These are phyloP conservation scores for Emydocephalus ijimae DNA, from an alignment of 2,113 vertebrate species.

Conservation along the genomic window DNA sequence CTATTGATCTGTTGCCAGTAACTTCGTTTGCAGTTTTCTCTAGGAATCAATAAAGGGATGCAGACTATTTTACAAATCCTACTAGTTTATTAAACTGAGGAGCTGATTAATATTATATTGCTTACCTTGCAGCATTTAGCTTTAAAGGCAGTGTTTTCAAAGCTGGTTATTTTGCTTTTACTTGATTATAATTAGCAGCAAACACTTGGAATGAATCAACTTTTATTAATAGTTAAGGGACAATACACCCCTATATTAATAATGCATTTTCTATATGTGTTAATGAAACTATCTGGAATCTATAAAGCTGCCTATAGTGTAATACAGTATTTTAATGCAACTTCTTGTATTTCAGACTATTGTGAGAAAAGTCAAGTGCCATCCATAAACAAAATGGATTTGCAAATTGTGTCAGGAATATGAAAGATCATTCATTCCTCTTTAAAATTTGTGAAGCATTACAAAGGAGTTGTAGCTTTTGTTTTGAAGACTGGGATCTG, in stretches of 20 bases:
- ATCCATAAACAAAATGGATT: conserved; percentile 52
- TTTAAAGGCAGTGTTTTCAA: conserved; percentile 23
- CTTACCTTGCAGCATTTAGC: conserved; percentile 13
- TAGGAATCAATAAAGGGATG: conserved; percentile 18
- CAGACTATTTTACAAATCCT: conserved; percentile 21
- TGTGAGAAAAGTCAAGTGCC: conserved; percentile 55
- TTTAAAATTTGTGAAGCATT: conserved; percentile 41
- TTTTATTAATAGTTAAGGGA: conserved; percentile 38
- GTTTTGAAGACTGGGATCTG: conserved; percentile 4
- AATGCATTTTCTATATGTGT: conserved; percentile 12
- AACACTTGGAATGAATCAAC: conserved; percentile 38
- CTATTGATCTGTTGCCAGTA: conserved; percentile 1
- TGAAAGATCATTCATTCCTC: conserved; percentile 49
- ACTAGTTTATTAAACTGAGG: conserved; percentile 16
- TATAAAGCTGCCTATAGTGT: conserved; percentile 36
- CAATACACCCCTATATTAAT: conserved; percentile 46
- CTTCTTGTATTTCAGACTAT: conserved; percentile 39
- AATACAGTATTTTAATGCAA: conserved; percentile 29
- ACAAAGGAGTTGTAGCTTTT: conserved; percentile 21
- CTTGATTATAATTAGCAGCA: conserved; percentile 32
- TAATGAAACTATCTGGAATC: conserved; percentile 36
- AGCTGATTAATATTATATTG: conserved; percentile 37
- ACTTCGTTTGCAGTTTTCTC: conserved; percentile 5
- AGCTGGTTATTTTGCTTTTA: conserved; percentile 33
- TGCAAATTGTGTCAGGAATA: conserved; percentile 48